Conservation (phyloP, 2,888 invertebrate species). For the Mechanitis mazaeus region DNA sequence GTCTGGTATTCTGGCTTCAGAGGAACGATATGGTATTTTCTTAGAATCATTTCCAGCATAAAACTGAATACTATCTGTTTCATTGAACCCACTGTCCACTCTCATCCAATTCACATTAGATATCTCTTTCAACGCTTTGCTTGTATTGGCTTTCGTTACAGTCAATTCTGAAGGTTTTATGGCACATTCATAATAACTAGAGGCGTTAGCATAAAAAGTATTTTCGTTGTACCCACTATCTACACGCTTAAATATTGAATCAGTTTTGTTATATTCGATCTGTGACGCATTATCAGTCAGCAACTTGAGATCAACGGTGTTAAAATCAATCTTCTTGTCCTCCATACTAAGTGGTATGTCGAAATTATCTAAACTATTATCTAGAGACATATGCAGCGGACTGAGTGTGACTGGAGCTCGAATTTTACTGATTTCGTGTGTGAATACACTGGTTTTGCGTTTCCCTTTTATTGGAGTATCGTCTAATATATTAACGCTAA, state of each 20-base stretch:
- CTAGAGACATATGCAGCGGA: slow-evolving; percentile 62
- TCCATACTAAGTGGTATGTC: slow-evolving; percentile 59
- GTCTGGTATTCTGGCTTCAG: slow-evolving; percentile 49
- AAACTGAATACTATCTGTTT: slow-evolving; percentile 60
- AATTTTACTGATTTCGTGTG: slow-evolving; percentile 67
- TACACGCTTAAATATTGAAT: slow-evolving; percentile 58
- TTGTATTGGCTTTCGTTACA: slow-evolving; percentile 51
- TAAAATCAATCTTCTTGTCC: slow-evolving; percentile 67
- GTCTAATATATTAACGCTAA: slow-evolving; percentile 41
- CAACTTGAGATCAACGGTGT: slow-evolving; percentile 67
- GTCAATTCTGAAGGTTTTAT: slow-evolving; percentile 72
- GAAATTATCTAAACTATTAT: slow-evolving; percentile 57
- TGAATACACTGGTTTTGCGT: slow-evolving; percentile 43
- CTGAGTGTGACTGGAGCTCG: slow-evolving; percentile 45
- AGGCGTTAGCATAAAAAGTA: slow-evolving; percentile 61
- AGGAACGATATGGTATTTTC: slow-evolving; percentile 45
- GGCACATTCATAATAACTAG: slow-evolving; percentile 72
- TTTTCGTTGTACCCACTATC: slow-evolving; percentile 70
- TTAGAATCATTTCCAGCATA: slow-evolving; percentile 45
- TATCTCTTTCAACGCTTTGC: slow-evolving; percentile 58
- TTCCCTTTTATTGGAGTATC: slow-evolving; percentile 61
- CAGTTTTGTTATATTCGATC: slow-evolving; percentile 48
- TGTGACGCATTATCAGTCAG: slow-evolving; percentile 63
- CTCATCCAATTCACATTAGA: slow-evolving; percentile 70
- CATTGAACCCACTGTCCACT: slow-evolving; percentile 69